phyloP scores from a whole-genome alignment of 2,888 invertebrate species.

The Euzetes globulus region DNA sequence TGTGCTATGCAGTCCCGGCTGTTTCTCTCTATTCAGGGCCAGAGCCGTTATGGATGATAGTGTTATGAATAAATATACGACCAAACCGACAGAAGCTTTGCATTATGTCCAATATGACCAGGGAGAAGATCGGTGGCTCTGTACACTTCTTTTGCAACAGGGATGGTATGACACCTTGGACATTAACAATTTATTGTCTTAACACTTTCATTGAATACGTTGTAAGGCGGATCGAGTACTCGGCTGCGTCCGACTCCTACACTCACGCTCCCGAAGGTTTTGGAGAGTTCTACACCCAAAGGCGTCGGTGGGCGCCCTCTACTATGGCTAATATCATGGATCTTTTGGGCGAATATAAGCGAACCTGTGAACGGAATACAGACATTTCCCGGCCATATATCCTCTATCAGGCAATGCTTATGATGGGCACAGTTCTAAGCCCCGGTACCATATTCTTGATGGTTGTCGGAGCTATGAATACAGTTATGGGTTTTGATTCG shows the following conservation, averaged over 20 bases:
- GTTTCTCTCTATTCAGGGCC: slow-evolving; percentile 80
- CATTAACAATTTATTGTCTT: not conserved
- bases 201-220: too few species aligned
- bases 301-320: slow-evolving; percentile 55
- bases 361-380: slow-evolving; percentile 51
- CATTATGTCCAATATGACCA: slow-evolving; percentile 55
- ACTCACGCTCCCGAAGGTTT: slow-evolving; percentile 53
- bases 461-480: slow-evolving; percentile 71
- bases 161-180: slow-evolving; percentile 74
- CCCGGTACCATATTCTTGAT: slow-evolving; percentile 75
- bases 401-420: slow-evolving; percentile 52
- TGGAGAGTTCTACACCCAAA: slow-evolving; percentile 54
- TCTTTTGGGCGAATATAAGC: slow-evolving; percentile 49
- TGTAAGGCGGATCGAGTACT: slow-evolving; percentile 63
- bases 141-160: slow-evolving; percentile 89
- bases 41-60: slow-evolving; percentile 82
- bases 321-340: slow-evolving; percentile 56
- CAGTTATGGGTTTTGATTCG: slow-evolving; percentile 54
- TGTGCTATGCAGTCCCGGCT: slow-evolving; percentile 83
- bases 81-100: slow-evolving; percentile 54
- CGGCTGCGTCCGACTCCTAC: slow-evolving; percentile 72
- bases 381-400: slow-evolving; percentile 51
- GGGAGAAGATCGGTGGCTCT: slow-evolving; percentile 96
- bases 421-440: slow-evolving; percentile 68
- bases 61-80: slow-evolving; percentile 80